phyloP scores from a whole-genome alignment of 1,140 invertebrate species.

The Tetranychus cinnabarinus region DNA sequence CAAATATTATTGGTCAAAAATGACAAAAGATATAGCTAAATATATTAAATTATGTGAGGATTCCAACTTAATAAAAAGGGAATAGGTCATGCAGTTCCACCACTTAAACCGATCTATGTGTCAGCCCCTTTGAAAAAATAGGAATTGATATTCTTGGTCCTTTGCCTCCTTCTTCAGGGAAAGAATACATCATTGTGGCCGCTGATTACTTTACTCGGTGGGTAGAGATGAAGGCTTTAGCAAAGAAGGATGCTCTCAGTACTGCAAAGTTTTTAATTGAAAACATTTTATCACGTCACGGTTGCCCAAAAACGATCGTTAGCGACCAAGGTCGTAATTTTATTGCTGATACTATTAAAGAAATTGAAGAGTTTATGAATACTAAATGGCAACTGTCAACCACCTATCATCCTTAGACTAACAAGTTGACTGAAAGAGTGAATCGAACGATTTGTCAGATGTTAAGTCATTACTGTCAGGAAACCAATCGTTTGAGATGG shows the following conservation, averaged over 20 bases:
- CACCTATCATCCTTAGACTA: neutral
- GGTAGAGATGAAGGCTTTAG: neutral
- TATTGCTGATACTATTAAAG: neutral
- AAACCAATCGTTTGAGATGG: neutral
- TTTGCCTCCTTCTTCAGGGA: neutral
- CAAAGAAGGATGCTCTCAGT: neutral
- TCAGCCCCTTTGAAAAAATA: neutral
- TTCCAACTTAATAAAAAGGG: neutral
- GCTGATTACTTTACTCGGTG: neutral
- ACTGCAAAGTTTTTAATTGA: neutral
- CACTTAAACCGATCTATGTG: neutral
- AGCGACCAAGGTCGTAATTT: neutral
- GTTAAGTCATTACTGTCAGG: neutral
- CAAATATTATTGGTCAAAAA: neutral
- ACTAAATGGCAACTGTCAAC: neutral
- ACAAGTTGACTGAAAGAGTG: neutral
- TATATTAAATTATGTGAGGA: neutral
- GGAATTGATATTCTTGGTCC: slow-evolving; percentile 1
- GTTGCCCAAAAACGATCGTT: neutral
- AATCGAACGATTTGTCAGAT: neutral
- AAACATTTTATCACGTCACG: neutral
- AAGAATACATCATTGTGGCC: neutral
- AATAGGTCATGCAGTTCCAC: neutral
- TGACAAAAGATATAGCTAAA: neutral
- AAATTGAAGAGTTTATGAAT: neutral